Base-by-base conservation (phyloP, 1,140 invertebrate species). In the Spodoptera frugiperda region DNA sequence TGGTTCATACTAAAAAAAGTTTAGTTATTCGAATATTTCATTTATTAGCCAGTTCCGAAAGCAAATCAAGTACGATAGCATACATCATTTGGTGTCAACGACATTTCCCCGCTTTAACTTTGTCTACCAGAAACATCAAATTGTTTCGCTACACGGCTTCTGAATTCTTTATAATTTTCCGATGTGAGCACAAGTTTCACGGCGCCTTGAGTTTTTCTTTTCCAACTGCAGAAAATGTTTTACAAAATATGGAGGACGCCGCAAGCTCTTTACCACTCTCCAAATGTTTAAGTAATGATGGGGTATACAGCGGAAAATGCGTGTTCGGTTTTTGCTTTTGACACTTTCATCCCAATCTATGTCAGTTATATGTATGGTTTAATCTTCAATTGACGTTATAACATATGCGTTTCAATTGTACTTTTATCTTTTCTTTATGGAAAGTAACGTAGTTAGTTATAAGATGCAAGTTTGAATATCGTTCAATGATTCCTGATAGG, bases 151-250 rank as follows among this genome's bases (percentile, higher is more conserved):
- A 63, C 15, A 44, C 33, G 59, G 33, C 30, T 44, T 44, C 15
- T 63, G 59, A 44, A 63, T 63, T 63, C 9, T 44, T 63, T 44
- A 63, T 46, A 33, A 44, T 63, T 44, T 63, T 11, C 59, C 17
- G 33, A 57, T 21, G 33, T 44, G 33, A 5, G 59, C 3, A n/a
- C 9, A 44, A 63, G 9, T 63, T 63, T 63, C 33, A 44, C 59
- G n/a, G n/a, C 33, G 15, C 10, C n/a, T 61, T 61, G 57, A 59
- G 57, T 39, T 63, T 25, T 44, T 15, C 59, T 63, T 44, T 11
- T 17, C 59, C 33, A 33, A 63, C n/a, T 19, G 59, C 59, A 63
- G 33, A 63, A 44, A 61, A 63, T 44, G 59, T 63, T 63, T 63
- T 44, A 19, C 30, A 44, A 63, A 63, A 33, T 63, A 15, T 3